These are phyloP conservation scores for Gopherus flavomarginatus DNA, from an alignment of 2,113 vertebrate genomes.

Conservation along the genomic window DNA sequence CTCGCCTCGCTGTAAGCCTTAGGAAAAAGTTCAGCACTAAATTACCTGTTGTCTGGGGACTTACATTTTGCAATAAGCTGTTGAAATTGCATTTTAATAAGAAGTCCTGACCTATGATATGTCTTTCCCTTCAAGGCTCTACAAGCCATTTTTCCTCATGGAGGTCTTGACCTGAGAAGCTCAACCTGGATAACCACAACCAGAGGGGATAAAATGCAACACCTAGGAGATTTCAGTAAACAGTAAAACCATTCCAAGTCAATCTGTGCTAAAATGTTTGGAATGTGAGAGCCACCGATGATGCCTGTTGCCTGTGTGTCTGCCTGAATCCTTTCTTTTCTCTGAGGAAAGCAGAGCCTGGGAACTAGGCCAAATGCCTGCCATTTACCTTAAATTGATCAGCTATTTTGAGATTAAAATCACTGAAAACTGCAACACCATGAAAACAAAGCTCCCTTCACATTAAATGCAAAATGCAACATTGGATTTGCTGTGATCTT, in stretches of 20 bases:
- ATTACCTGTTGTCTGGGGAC: slow-evolving; percentile 74
- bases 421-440: slow-evolving; percentile 75
- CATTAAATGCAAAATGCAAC: slow-evolving; percentile 76
- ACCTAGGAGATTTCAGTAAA: slow-evolving; percentile 85
- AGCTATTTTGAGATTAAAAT: slow-evolving; percentile 81
- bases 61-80: slow-evolving; percentile 66
- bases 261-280: slow-evolving; percentile 85
- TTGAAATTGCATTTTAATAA: slow-evolving; percentile 73
- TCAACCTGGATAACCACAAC: slow-evolving; percentile 73
- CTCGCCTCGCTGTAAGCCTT: slow-evolving; percentile 61
- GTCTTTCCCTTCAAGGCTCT: slow-evolving; percentile 57
- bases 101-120: slow-evolving; percentile 69
- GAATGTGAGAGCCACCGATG: slow-evolving; percentile 82
- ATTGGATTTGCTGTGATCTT: slow-evolving; percentile 76
- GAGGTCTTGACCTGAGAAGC: slow-evolving; percentile 78
- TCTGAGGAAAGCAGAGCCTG: slow-evolving; percentile 78
- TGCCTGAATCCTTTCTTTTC: slow-evolving; percentile 83
- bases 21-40: slow-evolving; percentile 68
- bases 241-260: slow-evolving; percentile 83
- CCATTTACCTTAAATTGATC: slow-evolving; percentile 85
- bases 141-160: slow-evolving; percentile 57
- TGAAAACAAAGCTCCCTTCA: slow-evolving; percentile 81
- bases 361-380: slow-evolving; percentile 83
- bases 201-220: slow-evolving; percentile 79
- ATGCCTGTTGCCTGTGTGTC: slow-evolving; percentile 82